These are phyloP conservation scores for Apteryx owenii DNA, from an alignment of 2,113 vertebrate genomes.

Conservation along the genomic window DNA sequence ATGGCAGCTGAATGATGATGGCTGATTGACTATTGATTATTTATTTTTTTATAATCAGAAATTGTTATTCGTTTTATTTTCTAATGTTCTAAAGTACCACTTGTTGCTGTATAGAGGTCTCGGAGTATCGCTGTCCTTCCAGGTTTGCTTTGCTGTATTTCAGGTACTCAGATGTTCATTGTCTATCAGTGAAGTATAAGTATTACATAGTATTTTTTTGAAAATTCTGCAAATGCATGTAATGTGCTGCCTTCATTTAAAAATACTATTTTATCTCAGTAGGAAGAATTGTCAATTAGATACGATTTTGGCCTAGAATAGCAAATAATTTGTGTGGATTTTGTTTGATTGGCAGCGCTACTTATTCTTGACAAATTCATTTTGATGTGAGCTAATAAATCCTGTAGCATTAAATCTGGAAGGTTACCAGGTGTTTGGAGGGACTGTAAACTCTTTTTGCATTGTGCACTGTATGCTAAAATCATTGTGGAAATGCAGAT, in stretches of 20 bases:
- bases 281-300: not conserved
- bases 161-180: not conserved
- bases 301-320: not conserved
- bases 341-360: not conserved
- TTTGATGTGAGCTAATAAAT: not conserved
- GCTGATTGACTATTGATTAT: not conserved
- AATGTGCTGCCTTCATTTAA: not conserved
- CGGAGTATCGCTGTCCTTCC: not conserved
- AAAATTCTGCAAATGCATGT: not conserved
- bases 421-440: not conserved
- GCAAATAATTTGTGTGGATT: not conserved
- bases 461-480: not conserved
- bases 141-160: not conserved
- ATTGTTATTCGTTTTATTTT: not conserved
- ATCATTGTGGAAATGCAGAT: not conserved
- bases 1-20: not conserved
- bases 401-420: not conserved
- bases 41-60: not conserved
- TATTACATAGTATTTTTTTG: not conserved
- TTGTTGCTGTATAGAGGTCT: not conserved
- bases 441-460: not conserved
- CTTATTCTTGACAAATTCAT: constrained; percentile 33
- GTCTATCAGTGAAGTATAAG: not conserved
- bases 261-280: not conserved
- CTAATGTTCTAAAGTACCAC: not conserved